Base-by-base conservation (phyloP, 2,888 invertebrate species). In the Perdita meconis region DNA sequence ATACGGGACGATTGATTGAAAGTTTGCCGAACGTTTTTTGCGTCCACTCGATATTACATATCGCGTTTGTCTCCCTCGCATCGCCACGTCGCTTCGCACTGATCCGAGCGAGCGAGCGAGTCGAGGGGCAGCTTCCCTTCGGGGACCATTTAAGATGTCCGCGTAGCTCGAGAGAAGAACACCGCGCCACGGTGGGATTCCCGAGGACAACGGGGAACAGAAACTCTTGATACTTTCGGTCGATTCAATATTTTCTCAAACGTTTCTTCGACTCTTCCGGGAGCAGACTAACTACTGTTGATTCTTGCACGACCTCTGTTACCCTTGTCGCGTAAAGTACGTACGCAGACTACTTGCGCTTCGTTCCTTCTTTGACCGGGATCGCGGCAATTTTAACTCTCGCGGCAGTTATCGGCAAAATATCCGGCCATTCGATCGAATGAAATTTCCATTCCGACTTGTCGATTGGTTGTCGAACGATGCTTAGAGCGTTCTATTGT, bases 1-100 rank as follows among this genome's bases (percentile, higher is more conserved):
- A 85, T 85, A 79, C 83, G 76, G 75, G 59, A 69, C 83, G 82
- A 85, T 83, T 85, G 88, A 89, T 87, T 85, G 86, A 87, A 87
- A 89, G 80, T 88, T 87, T 84, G 82, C 77, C 81, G 70, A 78
- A 53, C 75, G 73, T 71, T 85, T 83, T 85, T 85, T 81, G 68
- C 82, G 68, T 70, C 66, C 71, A 57, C 75, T 71, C 68, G 65
- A 70, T 77, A 80, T 83, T 83, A 83, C 78, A 71, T 74, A 80
- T 70, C 64, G 53, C 82, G 55, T 22, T 16, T 19, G 22, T 2
- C 47, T 19, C 12, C 10, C 0, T 22, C 16, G 2, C 2, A 16
- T 12, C 22, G 22, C 47, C 1, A 2, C 47, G 12, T 12, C 19
- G 22, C 47, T 16, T 19, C 10, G 22, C 47, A 30, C 30, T 30